Percentiles rank a stretch among this genome's conserved stretches.
phyloP scores from a whole-genome alignment of 2,797 vertebrate species.

The Chelmon rostratus region DNA sequence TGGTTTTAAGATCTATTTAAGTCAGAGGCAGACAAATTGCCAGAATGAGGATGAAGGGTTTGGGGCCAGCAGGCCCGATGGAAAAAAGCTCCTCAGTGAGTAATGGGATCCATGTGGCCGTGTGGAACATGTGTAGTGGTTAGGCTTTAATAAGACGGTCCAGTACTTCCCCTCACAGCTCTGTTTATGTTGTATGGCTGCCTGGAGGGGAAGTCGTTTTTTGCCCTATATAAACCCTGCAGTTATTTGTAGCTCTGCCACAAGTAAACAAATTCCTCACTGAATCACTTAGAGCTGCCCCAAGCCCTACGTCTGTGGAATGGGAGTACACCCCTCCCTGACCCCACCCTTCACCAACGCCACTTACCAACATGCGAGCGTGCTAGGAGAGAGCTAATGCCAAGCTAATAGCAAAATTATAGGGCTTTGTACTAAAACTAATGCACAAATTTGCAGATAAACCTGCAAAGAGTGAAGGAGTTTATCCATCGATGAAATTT shows the following conservation, averaged over 20 bases:
- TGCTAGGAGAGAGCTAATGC: conserved; percentile 15
- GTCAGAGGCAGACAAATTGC: conserved; percentile 72
- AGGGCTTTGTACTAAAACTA: background rate
- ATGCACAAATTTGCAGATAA: background rate
- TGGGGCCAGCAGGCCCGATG: conserved; percentile 47
- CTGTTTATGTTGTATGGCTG: conserved; percentile 81
- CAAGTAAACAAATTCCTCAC: conserved; percentile 87
- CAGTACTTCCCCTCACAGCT: conserved; percentile 72
- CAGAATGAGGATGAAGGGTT: conserved; percentile 62
- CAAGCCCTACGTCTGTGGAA: conserved; percentile 59
- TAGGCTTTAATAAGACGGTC: conserved; percentile 73
- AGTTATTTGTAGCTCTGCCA: conserved; percentile 85
- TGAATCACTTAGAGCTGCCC: conserved; percentile 70
- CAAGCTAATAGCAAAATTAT: conserved; percentile 4
- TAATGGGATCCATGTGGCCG: conserved; percentile 81
- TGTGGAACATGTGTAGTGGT: conserved; percentile 78
- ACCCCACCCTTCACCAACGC: conserved; percentile 54
- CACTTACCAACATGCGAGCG: conserved; percentile 22
- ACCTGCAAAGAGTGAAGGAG: background rate
- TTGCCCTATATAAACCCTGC: conserved; percentile 75
- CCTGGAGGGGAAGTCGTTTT: conserved; percentile 79
- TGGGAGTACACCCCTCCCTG: conserved; percentile 62
- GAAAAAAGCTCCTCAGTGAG: conserved; percentile 64
- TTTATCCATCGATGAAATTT: background rate
- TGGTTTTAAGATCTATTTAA: conserved; percentile 65